Conservation (phyloP, 2,888 invertebrate genomes). For the Chaetogeoica ovagalla region DNA sequence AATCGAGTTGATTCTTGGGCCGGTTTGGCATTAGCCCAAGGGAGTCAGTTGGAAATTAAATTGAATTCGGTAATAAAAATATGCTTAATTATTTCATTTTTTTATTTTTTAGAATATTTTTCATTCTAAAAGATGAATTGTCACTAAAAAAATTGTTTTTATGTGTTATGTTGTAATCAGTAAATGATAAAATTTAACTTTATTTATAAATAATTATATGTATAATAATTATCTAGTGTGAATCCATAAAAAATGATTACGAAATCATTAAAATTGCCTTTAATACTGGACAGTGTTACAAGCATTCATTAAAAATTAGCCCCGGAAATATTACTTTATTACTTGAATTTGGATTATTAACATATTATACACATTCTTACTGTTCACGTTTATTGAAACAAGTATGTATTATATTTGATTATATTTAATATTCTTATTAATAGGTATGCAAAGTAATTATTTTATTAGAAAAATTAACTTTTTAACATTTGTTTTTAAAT, state of each 20-base stretch:
- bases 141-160: no score
- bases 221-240: constrained; percentile 57
- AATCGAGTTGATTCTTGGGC: constrained; percentile 90
- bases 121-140: no score
- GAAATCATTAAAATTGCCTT: constrained; percentile 59
- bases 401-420: constrained; percentile 60
- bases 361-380: constrained; percentile 87
- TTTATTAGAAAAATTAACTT: no score
- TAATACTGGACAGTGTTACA: constrained; percentile 75
- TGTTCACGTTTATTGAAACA: constrained; percentile 83
- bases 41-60: constrained; percentile 76
- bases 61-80: constrained; percentile 67
- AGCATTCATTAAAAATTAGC: constrained; percentile 75
- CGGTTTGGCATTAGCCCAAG: constrained; percentile 79
- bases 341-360: constrained; percentile 90
- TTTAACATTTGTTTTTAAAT: no score
- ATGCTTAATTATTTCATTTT: neutral
- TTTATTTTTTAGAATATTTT: no score
- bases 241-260: constrained; percentile 62
- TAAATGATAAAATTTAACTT: neutral
- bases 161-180: neutral
- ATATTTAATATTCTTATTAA: no score
- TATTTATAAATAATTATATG: constrained; percentile 5
- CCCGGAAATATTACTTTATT: constrained; percentile 75
- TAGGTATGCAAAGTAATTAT: no score